Base-by-base conservation (phyloP, 1,140 invertebrate species). In the Macrosteles quadrilineatus region DNA sequence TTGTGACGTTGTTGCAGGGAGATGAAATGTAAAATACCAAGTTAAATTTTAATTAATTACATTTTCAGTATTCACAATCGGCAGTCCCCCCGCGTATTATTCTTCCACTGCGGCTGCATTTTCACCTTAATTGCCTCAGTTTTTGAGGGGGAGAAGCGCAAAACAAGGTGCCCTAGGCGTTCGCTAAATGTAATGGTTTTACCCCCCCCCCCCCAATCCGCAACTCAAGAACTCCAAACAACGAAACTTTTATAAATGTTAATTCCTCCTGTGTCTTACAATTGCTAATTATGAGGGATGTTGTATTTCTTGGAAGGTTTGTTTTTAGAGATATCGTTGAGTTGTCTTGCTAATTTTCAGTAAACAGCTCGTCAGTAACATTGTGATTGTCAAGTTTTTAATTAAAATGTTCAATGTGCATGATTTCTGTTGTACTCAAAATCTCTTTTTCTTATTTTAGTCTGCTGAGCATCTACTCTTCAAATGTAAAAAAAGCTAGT, bases 131-230 rank as follows among this genome's bases (percentile, higher is more conserved):
- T 50, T 50, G 47, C 47, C 47, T 21, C 14, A 50, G 47, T 50
- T 50, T 50, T 50, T 50, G 14, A 50, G 21, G 47, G 21, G 47
- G 47, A 50, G 17, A 21, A 17, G 47, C 47, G 14, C 47, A 50
- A 17, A 50, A 50, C 47, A 50, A 11, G 47, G 21, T n/a, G 47
- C 47, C 47, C 47, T 4, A 19, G 47, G 21, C 14, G 47, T 3
- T 50, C 47, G 47, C 47, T 50, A 50, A 50, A 50, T 50, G 47
- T 50, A 50, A 50, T 50, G 47, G 47, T 50, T 50, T 50, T 50
- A 50, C 14, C 47, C 47, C 6, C 4, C 47, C 47, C 47, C 47
- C 4, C 47, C 47, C 6, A 50, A 17, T 4, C 47, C 47, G 3
- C 36, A 40, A 40, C 4, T n/a, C 47, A 50, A 50, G 47, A 50